Evolutionary conservation across 2,797 vertebrate species (phyloP).

Genomic region (Bufotes viridis): DNA sequence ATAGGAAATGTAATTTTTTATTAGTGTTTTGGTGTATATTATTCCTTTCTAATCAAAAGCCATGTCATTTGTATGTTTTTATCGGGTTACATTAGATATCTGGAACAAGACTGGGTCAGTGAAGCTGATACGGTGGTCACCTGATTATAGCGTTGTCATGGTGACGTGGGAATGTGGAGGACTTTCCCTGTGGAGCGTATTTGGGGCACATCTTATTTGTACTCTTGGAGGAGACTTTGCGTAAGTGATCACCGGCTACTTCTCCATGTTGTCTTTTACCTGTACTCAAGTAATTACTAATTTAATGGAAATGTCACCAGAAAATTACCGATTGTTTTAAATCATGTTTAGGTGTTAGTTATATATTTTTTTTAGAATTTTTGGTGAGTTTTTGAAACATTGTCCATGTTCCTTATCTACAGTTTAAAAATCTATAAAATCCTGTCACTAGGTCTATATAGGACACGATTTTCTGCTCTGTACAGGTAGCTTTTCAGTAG

Average conservation of each 20-base stretch:
- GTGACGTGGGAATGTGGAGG: slow-evolving; percentile 96
- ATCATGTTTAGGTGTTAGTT: no score
- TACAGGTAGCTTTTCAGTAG: no score
- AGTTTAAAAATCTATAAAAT: no score
- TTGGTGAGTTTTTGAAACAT: no score
- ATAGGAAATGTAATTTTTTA: no score
- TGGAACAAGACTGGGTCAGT: slow-evolving; percentile 97
- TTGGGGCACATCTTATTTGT: slow-evolving; percentile 97
- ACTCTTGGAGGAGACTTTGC: slow-evolving; percentile 97
- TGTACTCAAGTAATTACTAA: background rate
- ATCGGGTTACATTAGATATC: slow-evolving; percentile 80
- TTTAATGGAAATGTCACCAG: no score
- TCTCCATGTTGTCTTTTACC: background rate
- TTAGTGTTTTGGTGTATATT: no score
- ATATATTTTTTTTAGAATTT: no score
- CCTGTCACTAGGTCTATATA: no score
- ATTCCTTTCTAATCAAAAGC: background rate
- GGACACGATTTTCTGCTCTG: no score
- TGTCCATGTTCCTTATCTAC: no score
- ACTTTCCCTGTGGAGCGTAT: slow-evolving; percentile 96
- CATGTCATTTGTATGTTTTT: background rate
- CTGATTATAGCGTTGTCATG: slow-evolving; percentile 94
- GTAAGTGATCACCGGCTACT: slow-evolving; percentile 76
- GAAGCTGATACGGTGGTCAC: slow-evolving; percentile 93
- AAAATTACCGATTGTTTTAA: no score